These are phyloP conservation scores for Podarcis cretensis DNA, from an alignment of 2,113 vertebrate species.

Conservation along the genomic window DNA sequence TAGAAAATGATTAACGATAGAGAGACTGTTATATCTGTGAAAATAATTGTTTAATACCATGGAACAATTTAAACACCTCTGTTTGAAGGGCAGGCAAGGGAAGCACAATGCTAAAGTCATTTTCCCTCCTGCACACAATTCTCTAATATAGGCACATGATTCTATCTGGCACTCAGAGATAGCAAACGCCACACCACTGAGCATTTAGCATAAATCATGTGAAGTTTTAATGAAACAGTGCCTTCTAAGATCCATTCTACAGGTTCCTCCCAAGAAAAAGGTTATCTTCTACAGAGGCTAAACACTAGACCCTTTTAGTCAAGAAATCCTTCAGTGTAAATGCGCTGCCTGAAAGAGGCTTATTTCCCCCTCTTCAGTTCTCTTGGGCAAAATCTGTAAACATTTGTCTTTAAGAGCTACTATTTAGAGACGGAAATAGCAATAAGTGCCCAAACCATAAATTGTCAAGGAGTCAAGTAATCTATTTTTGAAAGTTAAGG, in stretches of 20 bases:
- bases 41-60: background rate
- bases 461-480: constrained; percentile 22
- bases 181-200: background rate
- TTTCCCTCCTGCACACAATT: background rate
- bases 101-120: background rate
- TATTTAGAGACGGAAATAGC: constrained; percentile 35
- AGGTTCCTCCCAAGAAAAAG: background rate
- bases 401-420: constrained; percentile 10
- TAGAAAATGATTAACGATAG: no score
- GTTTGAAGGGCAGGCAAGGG: background rate
- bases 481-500: constrained; percentile 6
- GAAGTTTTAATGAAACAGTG: background rate
- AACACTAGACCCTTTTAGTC: background rate
- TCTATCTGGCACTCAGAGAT: background rate
- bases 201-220: background rate
- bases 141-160: background rate
- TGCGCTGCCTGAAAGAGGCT: background rate
- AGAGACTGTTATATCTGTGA: no score
- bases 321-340: background rate
- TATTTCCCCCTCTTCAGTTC: background rate
- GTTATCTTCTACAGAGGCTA: background rate
- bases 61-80: background rate
- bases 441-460: background rate
- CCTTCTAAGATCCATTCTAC: background rate
- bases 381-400: constrained; percentile 2